Evolutionary conservation across 2,113 vertebrate species (phyloP), one percentile per base, ranked within the genome.

Genomic region (Podarcis muralis): DNA sequence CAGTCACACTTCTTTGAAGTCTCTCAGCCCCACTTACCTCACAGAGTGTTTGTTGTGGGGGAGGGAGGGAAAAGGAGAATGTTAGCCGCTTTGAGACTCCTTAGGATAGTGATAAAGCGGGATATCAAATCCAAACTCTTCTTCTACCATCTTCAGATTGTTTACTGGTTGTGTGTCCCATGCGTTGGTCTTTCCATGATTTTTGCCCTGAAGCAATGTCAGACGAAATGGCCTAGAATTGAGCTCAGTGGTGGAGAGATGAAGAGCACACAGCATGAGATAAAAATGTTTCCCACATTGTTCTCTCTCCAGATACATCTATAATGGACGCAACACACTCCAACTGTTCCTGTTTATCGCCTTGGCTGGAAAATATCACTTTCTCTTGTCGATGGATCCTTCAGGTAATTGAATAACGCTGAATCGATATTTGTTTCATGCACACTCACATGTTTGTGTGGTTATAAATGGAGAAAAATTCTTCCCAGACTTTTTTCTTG

Each of bases 401-500:
- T 85, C 27, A 32, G 0, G 20, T 69, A 80, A 32, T 53, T 89
- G 12, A 27, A 37, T 48, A 25, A 68, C 48, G 30, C 77, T 79
- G 48, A 53, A 53, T 76, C 11, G 4, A 20, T 5, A 40, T 23
- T 35, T 75, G 35, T 27, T 81, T 80, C 18, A 68, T 53, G 48
- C 48, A 12, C 48, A 53, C 48, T 11, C 48, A 53, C 48, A 62
- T 62, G 59, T 9, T 23, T 78, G 76, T 3, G 27, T 37, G 32
- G 25, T 37, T n/a, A 80, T 5, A 69, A 48, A 30, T 20, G 0
- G 1, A 12, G 15, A 12, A 53, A 53, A 6, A 40, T 81, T 77
- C 20, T 88, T 37, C 76, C 83, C 25, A 6, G 0, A 0, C 1
- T 23, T 57, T 32, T 77, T 27, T 37, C 18, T 0, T 0, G 15